Evolutionary conservation across 37 sponge, comb jelly and placozoan species (phyloP), one percentile per base, ranked within the genome.

Genomic region (Ianthella basta): DNA sequence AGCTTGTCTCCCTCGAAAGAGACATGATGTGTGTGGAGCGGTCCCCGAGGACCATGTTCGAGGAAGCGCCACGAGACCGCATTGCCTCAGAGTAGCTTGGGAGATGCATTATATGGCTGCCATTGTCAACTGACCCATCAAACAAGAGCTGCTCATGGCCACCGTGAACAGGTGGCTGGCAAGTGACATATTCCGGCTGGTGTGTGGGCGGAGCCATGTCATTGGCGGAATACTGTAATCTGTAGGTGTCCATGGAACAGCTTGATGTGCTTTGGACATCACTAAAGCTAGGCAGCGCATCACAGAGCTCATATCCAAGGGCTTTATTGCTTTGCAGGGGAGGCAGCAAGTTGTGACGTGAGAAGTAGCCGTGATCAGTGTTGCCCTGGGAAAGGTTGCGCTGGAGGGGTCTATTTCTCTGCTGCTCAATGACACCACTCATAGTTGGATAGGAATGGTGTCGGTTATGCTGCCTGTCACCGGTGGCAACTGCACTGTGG

Each of bases 71-170:
- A 18, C 34, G 70, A n/a, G 70, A 30, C 35, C 29, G 12, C 29
- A 69, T 35, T 32, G 70, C 70, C 34, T 69, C 70, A 33, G 70
- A 69, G 34, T 69, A 69, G 34, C 70, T 69, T 16, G 70, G 70
- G 27, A 69, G 70, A 35, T 69, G 70, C 35, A 35, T 35, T 33
- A 34, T 29, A 13, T 32, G 34, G 8, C 18, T 69, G 70, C 15
- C 34, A 32, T n/a, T 30, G 33, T 34, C 10, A 5, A 34, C 1
- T 30, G 70, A 34, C 29, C 3, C 70, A 30, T 30, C 34, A 35
- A 18, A 34, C 18, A 69, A 1, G 8, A n/a, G 1, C 1, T 32
- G 18, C 4, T 32, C 18, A 4, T 69, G 29, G 34, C 34, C 27
- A 4, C 70, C 8, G 1, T 14, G 35, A 1, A 69, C 35, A 2